Evolutionary conservation across 2,888 invertebrate genomes (phyloP), one percentile per base, ranked within the genome.

Genomic region (Halocaridina rubra): DNA sequence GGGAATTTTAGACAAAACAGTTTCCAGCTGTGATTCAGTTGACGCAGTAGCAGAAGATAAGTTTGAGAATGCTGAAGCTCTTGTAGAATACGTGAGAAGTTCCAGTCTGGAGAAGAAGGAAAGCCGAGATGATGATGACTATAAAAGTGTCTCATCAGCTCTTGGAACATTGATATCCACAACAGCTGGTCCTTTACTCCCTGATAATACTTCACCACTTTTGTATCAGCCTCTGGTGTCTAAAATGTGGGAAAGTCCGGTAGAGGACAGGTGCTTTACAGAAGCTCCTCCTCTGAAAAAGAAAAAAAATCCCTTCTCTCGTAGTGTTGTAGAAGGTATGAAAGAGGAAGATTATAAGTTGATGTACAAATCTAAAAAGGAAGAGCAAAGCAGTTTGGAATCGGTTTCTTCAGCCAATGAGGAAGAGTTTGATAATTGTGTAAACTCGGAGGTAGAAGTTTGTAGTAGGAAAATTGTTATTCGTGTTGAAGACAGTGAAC

Each of bases 241-340:
- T 22, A 86, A 86, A 71, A 86, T 86, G 86, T 86, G 86, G 86
- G 80, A 86, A 53, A 86, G 86, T 59, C 86, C 86, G 22, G 59
- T 84, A 8, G 86, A 86, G 13, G 86, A 86, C 19, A 82, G 57
- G 64, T 79, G 78, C 30, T 76, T 80, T 69, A 71, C 84, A 46
- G 86, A 86, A 13, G 57, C 72, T 4, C 75, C 75, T 69, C 53
- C 81, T 19, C 24, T 86, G n/a, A 82, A 69, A 29, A 79, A 64
- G 57, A 79, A 84, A 64, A 86, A 86, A 32, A 86, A 86, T 74
- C 86, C 67, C 22, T 86, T 86, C 24, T 74, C 80, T 24, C 84
- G 84, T 33, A 84, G 33, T 79, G 86, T 86, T 57, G 82, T 86
- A 0, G 82, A 86, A 59, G 86, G 86, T 10, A 84, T 86, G 82